A percentile compares a stretch with the other conserved stretches of the same genome.
Evolutionary conservation across 2,797 vertebrate species (phyloP).

Genomic region (Arctocebus calabarensis): DNA sequence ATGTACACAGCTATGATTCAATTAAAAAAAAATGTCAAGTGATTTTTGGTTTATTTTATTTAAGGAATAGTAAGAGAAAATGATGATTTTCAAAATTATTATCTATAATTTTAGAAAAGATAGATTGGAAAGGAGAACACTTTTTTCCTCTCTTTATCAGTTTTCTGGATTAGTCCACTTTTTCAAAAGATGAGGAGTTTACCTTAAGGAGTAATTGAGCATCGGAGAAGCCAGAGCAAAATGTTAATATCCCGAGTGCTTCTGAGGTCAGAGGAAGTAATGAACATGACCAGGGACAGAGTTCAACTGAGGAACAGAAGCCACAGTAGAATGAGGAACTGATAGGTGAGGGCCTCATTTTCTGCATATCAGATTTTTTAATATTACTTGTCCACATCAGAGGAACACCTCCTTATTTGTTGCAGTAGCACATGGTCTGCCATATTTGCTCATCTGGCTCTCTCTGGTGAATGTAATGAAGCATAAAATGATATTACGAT

Average conservation of each 20-base stretch:
- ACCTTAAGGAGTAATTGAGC: background rate
- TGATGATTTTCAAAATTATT: background rate
- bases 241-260: background rate
- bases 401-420: background rate
- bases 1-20: no score
- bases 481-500: constrained; percentile 30
- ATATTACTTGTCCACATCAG: background rate
- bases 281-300: background rate
- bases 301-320: background rate
- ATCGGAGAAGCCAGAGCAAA: background rate
- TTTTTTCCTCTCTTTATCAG: constrained; percentile 37
- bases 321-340: background rate
- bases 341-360: background rate
- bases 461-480: constrained; percentile 54
- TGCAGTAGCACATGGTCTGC: background rate
- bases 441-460: constrained; percentile 19
- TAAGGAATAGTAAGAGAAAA: background rate
- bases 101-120: background rate
- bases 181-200: background rate
- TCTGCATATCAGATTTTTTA: background rate
- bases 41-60: constrained; percentile 31
- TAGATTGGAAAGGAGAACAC: background rate
- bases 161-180: background rate
- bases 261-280: background rate
- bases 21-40: background rate